Conservation (phyloP, 92 coral and sea anemone genomes). For the Epizoanthus fatuus region DNA sequence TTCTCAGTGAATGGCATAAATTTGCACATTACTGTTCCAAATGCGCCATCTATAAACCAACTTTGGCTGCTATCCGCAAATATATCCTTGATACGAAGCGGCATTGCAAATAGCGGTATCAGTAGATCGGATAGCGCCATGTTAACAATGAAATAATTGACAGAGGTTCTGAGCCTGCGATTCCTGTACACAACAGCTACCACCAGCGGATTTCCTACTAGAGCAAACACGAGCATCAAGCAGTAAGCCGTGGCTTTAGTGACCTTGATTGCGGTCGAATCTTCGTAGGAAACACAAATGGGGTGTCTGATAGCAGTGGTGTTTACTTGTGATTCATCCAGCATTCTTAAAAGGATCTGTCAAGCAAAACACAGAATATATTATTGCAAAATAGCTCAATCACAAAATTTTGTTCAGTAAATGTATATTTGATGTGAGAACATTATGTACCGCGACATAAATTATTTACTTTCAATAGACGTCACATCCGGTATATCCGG, state of each 20-base stretch:
- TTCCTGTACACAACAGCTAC: conserved; percentile 24
- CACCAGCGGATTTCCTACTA: conserved; percentile 18
- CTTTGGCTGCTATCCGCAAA: neutral
- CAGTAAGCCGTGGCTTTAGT: conserved; percentile 10
- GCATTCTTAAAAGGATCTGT: conserved; percentile 10
- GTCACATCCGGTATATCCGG: too few relatives aligned
- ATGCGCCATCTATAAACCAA: conserved; percentile 16
- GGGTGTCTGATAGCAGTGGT: neutral
- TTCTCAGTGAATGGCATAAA: conserved; percentile 31
- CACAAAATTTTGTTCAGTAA: too few relatives aligned
- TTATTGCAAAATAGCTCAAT: too few relatives aligned
- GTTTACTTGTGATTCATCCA: neutral
- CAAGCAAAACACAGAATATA: neutral
- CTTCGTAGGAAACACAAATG: neutral
- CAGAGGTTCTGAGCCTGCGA: conserved; percentile 21
- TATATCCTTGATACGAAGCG: conserved; percentile 1
- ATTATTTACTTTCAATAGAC: too few relatives aligned
- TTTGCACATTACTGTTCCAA: conserved; percentile 20
- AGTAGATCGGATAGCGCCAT: conserved; percentile 20
- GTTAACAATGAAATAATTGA: conserved; percentile 23
- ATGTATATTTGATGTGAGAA: too few relatives aligned
- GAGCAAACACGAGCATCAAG: neutral
- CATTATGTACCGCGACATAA: too few relatives aligned
- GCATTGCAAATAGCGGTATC: conserved; percentile 24
- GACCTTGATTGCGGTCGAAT: neutral